Evolutionary conservation across 2,113 vertebrate genomes (phyloP), one percentile per base, ranked within the genome.

Genomic region (Jacana jacana): DNA sequence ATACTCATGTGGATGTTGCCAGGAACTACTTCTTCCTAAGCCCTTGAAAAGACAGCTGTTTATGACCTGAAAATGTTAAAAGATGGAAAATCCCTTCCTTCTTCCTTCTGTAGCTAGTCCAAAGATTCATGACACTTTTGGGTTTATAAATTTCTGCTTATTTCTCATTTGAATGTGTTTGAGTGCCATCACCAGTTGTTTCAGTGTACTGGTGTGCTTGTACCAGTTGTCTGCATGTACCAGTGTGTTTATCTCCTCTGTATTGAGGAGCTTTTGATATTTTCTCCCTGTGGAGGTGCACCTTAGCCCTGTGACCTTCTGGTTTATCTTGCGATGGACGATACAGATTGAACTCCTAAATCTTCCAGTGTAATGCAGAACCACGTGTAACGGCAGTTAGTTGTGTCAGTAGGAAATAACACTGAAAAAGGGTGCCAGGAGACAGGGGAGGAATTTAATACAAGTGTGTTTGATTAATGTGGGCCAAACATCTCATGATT

Each of bases 301-400:
- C 18, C 8, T 4, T 14, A 77, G 39, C 44, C 13, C 58, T 37
- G 31, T 39, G n/a, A 44, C 39, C 20, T n/a, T 57, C 42, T 60
- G n/a, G 6, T 81, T 88, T 81, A 35, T 31, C 22, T 64, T 33
- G 28, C 30, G 49, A n/a, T 12, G 13, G 61, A 22, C 2, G 1
- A 75, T 69, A 28, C 7, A 57, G 35, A 35, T 49, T 0, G 2
- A 70, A 37, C 40, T 39, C 35, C 35, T 65, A 73, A 25, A 27
- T 60, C 17, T 61, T 44, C 27, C 23, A 30, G 35, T 39, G 33
- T 39, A 35, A 27, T 0, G 0, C n/a, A 25, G 15, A 3, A 0
- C n/a, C 28, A 9, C 3, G 8, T 40, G 24, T 31, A 40, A 51
- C 27, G 44, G 49, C 65, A 40, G 48, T n/a, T 49, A 27, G 58